These are phyloP conservation scores for Dryocosmus kuriphilus DNA, from an alignment of 2,888 invertebrate species.

Conservation along the genomic window DNA sequence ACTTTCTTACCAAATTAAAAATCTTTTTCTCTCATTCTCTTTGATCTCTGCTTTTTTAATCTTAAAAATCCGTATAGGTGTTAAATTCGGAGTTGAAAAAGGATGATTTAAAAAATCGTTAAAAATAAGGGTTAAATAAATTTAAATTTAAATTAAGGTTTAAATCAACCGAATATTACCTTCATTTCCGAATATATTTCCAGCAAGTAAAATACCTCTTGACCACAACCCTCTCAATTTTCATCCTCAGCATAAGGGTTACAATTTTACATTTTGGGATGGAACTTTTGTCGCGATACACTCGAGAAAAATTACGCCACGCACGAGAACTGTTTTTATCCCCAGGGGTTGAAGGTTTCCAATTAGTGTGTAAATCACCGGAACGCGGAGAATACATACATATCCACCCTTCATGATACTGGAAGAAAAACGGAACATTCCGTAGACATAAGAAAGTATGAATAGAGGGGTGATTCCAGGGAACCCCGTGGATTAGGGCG, in stretches of 20 bases:
- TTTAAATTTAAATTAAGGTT: neutral
- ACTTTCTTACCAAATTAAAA: conserved; percentile 16
- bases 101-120: too few species aligned
- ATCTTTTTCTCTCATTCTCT: neutral
- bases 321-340: conserved; percentile 47
- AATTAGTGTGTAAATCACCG: conserved; percentile 54
- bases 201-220: neutral
- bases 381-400: conserved; percentile 17
- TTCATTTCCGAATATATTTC: neutral
- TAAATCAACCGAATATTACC: neutral
- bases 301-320: conserved; percentile 9
- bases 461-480: neutral
- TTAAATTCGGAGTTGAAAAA: neutral
- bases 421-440: conserved; percentile 26
- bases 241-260: neutral
- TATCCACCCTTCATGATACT: conserved; percentile 22
- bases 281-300: neutral
- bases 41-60: neutral
- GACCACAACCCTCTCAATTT: neutral
- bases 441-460: conserved; percentile 35
- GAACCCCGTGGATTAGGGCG: conserved; percentile 32
- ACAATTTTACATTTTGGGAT: conserved; percentile 1
- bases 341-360: conserved; percentile 51
- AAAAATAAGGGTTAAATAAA: neutral
- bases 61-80: neutral